Evolutionary conservation across 2,797 vertebrate species (phyloP).

Genomic region (Thamnophis elegans): DNA sequence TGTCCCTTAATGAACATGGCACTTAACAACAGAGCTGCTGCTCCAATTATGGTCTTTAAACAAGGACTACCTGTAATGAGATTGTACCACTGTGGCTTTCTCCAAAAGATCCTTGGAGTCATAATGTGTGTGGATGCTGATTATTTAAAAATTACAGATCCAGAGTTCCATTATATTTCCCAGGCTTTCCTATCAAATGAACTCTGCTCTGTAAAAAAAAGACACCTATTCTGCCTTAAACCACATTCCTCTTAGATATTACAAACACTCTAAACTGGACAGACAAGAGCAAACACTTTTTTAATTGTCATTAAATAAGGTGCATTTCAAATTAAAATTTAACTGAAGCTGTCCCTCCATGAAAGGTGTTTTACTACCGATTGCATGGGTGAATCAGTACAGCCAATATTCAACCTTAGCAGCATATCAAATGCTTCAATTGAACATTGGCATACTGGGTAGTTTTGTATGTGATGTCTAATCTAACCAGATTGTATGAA

Average conservation of each 20-base stretch:
- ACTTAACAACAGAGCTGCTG: background rate
- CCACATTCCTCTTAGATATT: background rate
- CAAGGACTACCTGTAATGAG: background rate
- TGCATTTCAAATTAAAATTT: conserved; percentile 15
- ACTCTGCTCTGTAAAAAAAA: background rate
- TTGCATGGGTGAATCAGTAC: background rate
- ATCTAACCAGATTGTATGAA: background rate
- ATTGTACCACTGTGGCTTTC: background rate
- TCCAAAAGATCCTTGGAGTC: background rate
- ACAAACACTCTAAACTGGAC: conserved; percentile 11
- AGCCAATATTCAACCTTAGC: background rate
- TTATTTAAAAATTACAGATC: background rate
- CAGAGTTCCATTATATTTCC: background rate
- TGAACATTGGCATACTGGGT: background rate
- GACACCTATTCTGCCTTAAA: background rate
- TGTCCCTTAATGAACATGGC: background rate
- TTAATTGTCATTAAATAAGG: conserved; percentile 13
- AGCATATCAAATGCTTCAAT: background rate
- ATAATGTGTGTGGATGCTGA: background rate
- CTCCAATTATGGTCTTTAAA: background rate
- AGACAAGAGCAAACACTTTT: background rate
- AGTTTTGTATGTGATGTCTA: background rate
- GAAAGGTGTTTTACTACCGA: background rate
- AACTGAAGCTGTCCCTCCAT: background rate
- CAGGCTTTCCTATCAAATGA: background rate